These are phyloP conservation scores for Lordiphosa andalusiaca DNA, from an alignment of 2,888 invertebrate genomes.

Conservation along the genomic window DNA sequence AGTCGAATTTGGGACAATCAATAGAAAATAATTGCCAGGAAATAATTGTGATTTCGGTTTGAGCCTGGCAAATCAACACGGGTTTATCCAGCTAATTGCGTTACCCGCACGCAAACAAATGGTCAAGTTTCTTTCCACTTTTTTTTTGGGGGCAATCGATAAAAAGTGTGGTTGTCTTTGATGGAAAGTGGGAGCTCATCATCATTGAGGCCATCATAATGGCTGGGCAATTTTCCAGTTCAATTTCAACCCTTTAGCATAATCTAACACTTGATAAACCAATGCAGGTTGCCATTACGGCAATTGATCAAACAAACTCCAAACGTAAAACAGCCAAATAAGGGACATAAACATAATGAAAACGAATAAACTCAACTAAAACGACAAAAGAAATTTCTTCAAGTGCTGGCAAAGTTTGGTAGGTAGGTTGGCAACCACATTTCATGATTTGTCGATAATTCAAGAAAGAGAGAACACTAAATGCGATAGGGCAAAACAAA, in stretches of 20 bases:
- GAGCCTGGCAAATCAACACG: conserved; percentile 55
- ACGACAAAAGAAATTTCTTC: background rate
- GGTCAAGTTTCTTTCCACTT: conserved; percentile 36
- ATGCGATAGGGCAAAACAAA: background rate
- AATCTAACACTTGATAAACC: conserved; percentile 32
- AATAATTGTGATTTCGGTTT: conserved; percentile 30
- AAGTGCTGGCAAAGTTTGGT: conserved; percentile 37
- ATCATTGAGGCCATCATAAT: conserved; percentile 48
- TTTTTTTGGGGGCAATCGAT: conserved; percentile 50
- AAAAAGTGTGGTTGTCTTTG: conserved; percentile 59
- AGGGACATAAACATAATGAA: conserved; percentile 50
- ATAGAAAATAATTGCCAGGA: conserved; percentile 63
- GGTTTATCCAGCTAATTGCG: conserved; percentile 62
- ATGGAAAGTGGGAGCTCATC: conserved; percentile 32
- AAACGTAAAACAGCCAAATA: conserved; percentile 32
- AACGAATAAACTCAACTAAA: conserved; percentile 19
- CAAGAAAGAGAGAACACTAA: conserved; percentile 7
- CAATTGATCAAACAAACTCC: conserved; percentile 76
- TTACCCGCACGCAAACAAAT: conserved; percentile 55
- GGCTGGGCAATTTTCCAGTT: conserved; percentile 10
- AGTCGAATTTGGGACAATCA: conserved; percentile 68
- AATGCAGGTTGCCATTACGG: conserved; percentile 44
- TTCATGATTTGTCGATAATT: conserved; percentile 72
- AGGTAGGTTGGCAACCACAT: conserved; percentile 51
- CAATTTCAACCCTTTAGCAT: conserved; percentile 37